Conservation (phyloP, 2,113 vertebrate species). For the Limnothrissa miodon region DNA sequence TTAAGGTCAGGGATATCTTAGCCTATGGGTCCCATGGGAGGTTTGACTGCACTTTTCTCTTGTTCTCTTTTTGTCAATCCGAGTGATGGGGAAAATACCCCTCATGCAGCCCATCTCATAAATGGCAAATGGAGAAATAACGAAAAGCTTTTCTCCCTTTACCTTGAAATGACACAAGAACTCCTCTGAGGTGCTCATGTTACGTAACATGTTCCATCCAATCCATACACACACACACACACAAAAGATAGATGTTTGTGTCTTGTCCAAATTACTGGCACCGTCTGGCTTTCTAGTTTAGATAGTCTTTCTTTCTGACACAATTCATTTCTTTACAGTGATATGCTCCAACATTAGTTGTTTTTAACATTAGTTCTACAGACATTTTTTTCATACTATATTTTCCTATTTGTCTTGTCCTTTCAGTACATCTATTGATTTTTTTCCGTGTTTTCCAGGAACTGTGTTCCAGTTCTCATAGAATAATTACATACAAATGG, state of each 20-base stretch:
- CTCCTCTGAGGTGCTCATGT: neutral
- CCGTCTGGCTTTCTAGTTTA: too few relatives aligned
- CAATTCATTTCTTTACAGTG: too few relatives aligned
- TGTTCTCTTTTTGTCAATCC: slow-evolving; percentile 29
- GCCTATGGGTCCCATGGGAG: slow-evolving; percentile 44
- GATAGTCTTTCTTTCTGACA: too few relatives aligned
- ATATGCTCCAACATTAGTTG: too few relatives aligned
- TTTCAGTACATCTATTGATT: neutral
- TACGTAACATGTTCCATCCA: neutral
- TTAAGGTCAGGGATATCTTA: slow-evolving; percentile 62
- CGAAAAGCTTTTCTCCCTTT: neutral
- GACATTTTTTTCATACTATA: neutral
- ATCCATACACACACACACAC: too few relatives aligned
- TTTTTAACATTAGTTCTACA: too few relatives aligned
- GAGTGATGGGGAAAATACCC: slow-evolving; percentile 19
- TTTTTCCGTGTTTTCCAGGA: neutral
- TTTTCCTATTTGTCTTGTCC: neutral
- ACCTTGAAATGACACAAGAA: neutral
- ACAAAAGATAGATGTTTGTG: too few relatives aligned
- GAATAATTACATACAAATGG: neutral
- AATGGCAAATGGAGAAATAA: slow-evolving; percentile 10
- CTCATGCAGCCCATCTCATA: slow-evolving; percentile 28
- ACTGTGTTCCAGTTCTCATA: neutral
- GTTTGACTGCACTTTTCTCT: slow-evolving; percentile 34
- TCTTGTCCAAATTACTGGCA: too few relatives aligned